Base-by-base conservation (phyloP, 2,113 vertebrate species). In the Brienomyrus longianalis region DNA sequence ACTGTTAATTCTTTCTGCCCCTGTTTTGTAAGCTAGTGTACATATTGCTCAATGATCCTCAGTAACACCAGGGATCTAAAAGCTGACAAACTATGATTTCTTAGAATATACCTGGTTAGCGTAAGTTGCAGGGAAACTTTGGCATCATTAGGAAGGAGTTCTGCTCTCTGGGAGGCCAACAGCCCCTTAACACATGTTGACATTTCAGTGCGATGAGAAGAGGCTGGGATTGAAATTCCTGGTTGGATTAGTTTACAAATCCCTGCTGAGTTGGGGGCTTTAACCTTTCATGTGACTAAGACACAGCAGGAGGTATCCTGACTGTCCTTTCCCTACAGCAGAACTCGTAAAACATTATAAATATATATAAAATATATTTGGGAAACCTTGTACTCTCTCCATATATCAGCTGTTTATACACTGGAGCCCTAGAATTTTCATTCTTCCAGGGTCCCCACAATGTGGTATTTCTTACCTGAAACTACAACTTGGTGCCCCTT, bases 231-330 rank as follows among this genome's bases (percentile, higher is more conserved):
- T 91, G 90, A 92, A 93, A 96, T 96, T 96, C 95, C 95, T 88
- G 90, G 90, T 50, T 83, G 90, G 95, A 96, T 96, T 95, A 95
- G 52, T 52, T 51, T 62, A 88, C 92, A 93, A 95, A 95, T 90
- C 95, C 93, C 91, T 90, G 59, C 92, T 91, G 93, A 94, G 94
- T 93, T 91, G 90, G 59, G 39, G 90, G 47, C 84, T 83, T 89
- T 74, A 66, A 87, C 74, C 86, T 77, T 74, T 39, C 88, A 88
- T 91, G 89, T 91, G 91, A 91, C 77, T 70, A 74, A 66, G 89
- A 83, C 31, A 48, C 45, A 21, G 7, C 59, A 31, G 17, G 8
- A 52, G 21, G 39, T 11, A 3, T 13, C 21, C 21, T 31, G 1
- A 56, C 35, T 62, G 51, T 17, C 39, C 39, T 83, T 8, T 13